Conservation (phyloP, 2,113 vertebrate species). For the Irena cyanogastra region DNA sequence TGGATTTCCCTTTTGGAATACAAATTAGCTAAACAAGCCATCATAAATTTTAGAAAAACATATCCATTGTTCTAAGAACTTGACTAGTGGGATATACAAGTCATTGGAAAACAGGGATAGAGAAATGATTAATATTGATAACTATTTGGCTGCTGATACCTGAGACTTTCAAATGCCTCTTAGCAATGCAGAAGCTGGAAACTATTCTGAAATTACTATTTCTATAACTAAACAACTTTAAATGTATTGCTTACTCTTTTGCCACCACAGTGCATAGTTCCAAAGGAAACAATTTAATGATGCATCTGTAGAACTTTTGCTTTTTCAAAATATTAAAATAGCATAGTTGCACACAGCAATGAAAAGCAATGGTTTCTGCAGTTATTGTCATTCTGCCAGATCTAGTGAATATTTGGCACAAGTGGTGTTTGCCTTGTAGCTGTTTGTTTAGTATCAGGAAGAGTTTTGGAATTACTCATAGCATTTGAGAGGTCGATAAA, state of each 20-base stretch:
- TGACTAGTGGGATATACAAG: not conserved
- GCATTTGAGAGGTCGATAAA: not conserved
- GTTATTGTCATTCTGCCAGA: not conserved
- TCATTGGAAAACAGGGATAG: not conserved
- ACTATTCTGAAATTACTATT: not conserved
- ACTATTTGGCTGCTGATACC: not conserved
- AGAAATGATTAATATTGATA: not conserved
- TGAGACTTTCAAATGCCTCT: not conserved
- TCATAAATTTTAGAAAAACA: not conserved
- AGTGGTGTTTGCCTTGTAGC: not conserved
- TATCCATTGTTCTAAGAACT: not conserved
- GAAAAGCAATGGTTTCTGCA: not conserved
- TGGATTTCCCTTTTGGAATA: not conserved
- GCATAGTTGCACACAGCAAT: not conserved
- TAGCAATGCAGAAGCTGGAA: not conserved
- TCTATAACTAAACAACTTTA: not conserved
- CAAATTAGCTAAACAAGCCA: not conserved
- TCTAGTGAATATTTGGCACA: not conserved
- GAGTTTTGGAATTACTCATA: not conserved
- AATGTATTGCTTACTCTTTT: not conserved
- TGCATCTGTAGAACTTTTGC: not conserved
- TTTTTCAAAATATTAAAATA: not conserved
- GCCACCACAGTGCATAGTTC: not conserved
- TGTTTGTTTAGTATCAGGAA: not conserved
- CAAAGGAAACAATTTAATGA: not conserved